phyloP scores from a whole-genome alignment of 2,797 vertebrate genomes.

The Choloepus didactylus region DNA sequence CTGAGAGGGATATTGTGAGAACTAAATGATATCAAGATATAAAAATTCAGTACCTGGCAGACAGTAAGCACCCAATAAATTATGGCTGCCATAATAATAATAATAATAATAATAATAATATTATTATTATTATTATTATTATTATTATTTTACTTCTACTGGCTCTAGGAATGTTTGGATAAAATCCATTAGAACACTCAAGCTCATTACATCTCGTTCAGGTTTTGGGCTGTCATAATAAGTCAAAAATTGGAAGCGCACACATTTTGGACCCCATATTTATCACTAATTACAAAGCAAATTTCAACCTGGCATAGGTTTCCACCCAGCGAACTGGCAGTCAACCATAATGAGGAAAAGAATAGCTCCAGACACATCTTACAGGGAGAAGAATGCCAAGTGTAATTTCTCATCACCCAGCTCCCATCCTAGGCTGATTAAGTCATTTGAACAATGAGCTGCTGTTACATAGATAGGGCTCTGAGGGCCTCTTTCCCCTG shows the following conservation, averaged over 20 bases:
- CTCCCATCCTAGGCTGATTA: conserved; percentile 41
- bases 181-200: conserved; percentile 11
- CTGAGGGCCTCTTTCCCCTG: conserved; percentile 43
- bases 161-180: background rate
- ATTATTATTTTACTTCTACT: background rate
- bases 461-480: conserved; percentile 63
- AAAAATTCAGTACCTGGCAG: background rate
- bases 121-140: background rate
- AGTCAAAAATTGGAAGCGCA: background rate
- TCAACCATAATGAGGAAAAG: conserved; percentile 7
- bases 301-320: conserved; percentile 29
- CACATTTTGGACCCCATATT: conserved; percentile 15
- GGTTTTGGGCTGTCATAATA: background rate
- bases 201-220: background rate
- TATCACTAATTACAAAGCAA: conserved; percentile 48
- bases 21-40: background rate
- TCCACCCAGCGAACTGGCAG: background rate
- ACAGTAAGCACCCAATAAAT: background rate
- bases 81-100: background rate
- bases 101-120: background rate
- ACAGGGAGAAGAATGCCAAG: background rate
- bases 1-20: background rate
- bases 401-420: conserved; percentile 14
- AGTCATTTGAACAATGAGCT: background rate
- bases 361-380: background rate